Base-by-base conservation (phyloP, 2,797 vertebrate genomes). In the Chrosomus eos region DNA sequence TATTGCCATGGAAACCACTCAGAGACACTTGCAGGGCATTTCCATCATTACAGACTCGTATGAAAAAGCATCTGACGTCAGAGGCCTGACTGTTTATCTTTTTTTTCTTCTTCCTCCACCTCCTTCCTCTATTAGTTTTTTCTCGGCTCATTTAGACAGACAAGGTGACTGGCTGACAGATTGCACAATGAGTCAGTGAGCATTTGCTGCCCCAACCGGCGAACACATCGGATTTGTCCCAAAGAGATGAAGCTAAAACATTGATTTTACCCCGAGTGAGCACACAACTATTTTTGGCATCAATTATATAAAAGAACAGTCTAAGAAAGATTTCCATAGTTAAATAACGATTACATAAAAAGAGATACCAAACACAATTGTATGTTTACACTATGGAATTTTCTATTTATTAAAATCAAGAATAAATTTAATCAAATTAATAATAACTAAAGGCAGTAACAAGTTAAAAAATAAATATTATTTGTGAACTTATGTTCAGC, bases 1-100 rank as follows among this genome's bases (percentile, higher is more conserved):
- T 90, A 93, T 95, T 88, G 85, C 94, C 92, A 94, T 94, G 90
- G 93, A 87, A 94, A 95, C 94, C 82, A 72, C 84, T 23, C 64
- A 83, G 90, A 90, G 88, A 89, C 81, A 87, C 88, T 88, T 87
- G 26, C 45, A 85, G 89, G 91, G 90, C 92, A 91, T 93, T 92
- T 92, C 91, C 90, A 87, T 92, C 91, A 89, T 92, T 92, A 81
- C 67, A 81, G 55, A 66, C 48, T 73, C 36, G 28, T 28, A 66
- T 36, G 82, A 89, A 84, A 90, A 77, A 55, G 85, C 87, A 85
- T 70, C 40, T 43, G 92, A 95, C 92, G 93, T 93, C 91, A 94
- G 91, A 91, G 86, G 87, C 26, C 74, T 87, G 85, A 85, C 88
- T 89, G 83, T 86, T 92, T 91, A 92, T 92, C 86, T 90, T 91